Base-by-base conservation (phyloP, 2,888 invertebrate genomes). In the Mythimna ferrago region DNA sequence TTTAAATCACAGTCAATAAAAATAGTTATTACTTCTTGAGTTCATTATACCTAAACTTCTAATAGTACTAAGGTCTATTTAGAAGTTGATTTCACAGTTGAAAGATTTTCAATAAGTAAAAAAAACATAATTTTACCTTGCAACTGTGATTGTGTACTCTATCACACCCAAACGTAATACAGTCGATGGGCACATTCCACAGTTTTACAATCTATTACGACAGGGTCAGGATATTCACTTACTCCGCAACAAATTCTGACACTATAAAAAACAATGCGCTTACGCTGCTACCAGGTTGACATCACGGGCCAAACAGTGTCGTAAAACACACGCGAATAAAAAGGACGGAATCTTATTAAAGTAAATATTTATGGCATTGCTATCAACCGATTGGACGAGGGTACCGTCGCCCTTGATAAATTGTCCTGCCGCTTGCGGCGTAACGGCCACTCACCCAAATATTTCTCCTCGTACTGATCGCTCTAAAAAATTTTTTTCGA, bases 291-390 rank as follows among this genome's bases (percentile, higher is more conserved):
- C 85, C 90, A 93, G 90, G 93, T 93, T 91, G 91, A 92, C 91
- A 94, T 93, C 91, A 91, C 88, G 89, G 91, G 92, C 89, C 93
- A 93, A 94, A 94, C 92, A 90, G 92, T 92, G 92, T 94, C 94
- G 94, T 95, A 95, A 95, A 95, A 94, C 93, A 94, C 92, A 90
- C 89, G 91, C 92, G 92, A 94, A 94, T 94, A 94, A 94, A 94
- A 95, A 92, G 94, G 94, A 94, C 93, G 92, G 94, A 94, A 95
- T 95, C 94, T 95, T 96, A 96, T 95, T 95, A 95, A 96, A 96
- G 95, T 95, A 96, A 96, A 96, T 96, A 96, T 96, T 96, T 95
- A 96, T 96, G 94, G 94, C 94, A 94, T 92, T 93, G 94, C 95
- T 93, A 95, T 95, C 95, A 95, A 94, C 92, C 95, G 94, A 95